Evolutionary conservation across 2,113 vertebrate genomes (phyloP).

Genomic region (Nestor notabilis): DNA sequence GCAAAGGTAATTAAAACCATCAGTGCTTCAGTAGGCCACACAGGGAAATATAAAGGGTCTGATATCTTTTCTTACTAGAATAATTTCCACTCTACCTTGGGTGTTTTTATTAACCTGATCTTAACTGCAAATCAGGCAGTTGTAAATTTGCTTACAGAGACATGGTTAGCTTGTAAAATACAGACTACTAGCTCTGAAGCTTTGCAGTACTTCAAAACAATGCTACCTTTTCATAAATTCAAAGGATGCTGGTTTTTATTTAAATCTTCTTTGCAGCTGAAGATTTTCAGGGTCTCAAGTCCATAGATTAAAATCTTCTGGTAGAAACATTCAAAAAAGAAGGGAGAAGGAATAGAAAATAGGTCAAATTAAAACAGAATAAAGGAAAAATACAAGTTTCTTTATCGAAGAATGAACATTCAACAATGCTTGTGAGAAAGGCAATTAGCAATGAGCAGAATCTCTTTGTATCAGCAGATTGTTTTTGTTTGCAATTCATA

Average conservation of each 20-base stretch:
- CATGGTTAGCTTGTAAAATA: not conserved
- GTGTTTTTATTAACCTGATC: not conserved
- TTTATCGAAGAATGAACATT: not conserved
- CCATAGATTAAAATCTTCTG: not conserved
- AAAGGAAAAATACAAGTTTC: not conserved
- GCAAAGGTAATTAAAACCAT: conserved; percentile 8
- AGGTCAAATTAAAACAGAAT: not conserved
- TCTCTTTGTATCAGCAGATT: not conserved
- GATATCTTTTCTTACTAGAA: not conserved
- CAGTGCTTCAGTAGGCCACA: not conserved
- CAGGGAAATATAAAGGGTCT: not conserved
- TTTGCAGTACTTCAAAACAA: not conserved
- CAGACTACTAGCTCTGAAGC: not conserved
- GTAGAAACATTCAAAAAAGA: not conserved
- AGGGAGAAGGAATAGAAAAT: not conserved
- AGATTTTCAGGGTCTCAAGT: not conserved
- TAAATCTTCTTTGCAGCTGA: not conserved
- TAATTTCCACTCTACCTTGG: not conserved
- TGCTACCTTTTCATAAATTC: not conserved
- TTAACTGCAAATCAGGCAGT: not conserved
- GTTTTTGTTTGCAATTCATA: not conserved
- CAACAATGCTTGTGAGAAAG: not conserved
- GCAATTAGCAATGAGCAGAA: not conserved
- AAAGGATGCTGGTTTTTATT: not conserved
- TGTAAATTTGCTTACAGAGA: not conserved